Base-by-base conservation (phyloP, 2,113 vertebrate genomes). In the Promerops cafer region DNA sequence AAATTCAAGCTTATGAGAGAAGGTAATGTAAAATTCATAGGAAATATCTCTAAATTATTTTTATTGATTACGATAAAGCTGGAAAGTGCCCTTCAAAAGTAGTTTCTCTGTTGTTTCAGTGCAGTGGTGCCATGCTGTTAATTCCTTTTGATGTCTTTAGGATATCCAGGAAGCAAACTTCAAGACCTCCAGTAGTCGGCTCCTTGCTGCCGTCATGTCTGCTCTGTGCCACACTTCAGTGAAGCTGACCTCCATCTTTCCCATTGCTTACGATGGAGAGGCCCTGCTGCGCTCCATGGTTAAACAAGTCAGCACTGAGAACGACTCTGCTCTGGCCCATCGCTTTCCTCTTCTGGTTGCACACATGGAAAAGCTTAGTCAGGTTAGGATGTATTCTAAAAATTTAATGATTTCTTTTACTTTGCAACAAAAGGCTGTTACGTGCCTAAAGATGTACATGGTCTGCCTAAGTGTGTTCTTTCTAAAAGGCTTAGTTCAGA, bases 141-240 rank as follows among this genome's bases (percentile, higher is more conserved):
- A 79, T 56, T 63, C 59, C 4, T 47, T 39, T 82, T 35, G 56
- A 18, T 83, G 53, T 60, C 84, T 61, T 83, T 72, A 99, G 99
- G 99, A 99, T 95, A 99, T 99, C 59, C 99, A 99, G 47, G 99
- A 99, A 93, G 99, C 99, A 33, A 99, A 99, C 95, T 99, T 99
- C 80, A 99, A 99, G 89, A 99, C 99, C 4, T 99, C 99, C 47
- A 99, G 99, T 80, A 99, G 99, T 60, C 98, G 99, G 1, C 98
- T 99, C 56, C 98, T 99, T 63, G 99, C 99, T 35, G 99, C 99
- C 7, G 99, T 99, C 10, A 99, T 99, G 99, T 99, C 99, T 23
- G 99, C 99, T 16, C 98, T 99, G 35, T 99, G 99, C 96, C 99
- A 99, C 93, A 99, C 99, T 0, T 99, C 99, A 1, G 99, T 99